Evolutionary conservation across 2,797 vertebrate genomes (phyloP).

Genomic region (Danionella dracula): DNA sequence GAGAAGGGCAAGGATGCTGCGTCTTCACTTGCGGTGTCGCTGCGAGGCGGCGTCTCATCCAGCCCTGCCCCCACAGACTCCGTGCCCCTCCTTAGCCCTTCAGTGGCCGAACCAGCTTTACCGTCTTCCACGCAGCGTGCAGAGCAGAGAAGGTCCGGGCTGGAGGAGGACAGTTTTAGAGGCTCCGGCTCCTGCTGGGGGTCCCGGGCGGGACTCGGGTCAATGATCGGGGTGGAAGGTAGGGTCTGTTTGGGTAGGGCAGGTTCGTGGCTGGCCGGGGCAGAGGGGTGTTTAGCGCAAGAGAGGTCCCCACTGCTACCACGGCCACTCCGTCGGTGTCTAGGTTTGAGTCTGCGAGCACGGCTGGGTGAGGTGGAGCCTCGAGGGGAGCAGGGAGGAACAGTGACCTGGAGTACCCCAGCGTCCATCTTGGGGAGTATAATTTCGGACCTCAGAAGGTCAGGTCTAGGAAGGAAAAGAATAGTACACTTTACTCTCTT

Average conservation of each 20-base stretch:
- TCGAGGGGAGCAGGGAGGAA: constrained; percentile 82
- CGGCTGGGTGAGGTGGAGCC: constrained; percentile 87
- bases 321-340: constrained; percentile 83
- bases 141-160: constrained; percentile 88
- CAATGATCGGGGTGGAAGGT: constrained; percentile 55
- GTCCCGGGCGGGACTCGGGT: constrained; percentile 57
- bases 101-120: constrained; percentile 49
- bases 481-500: too few relatives aligned
- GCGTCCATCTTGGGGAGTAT: constrained; percentile 62
- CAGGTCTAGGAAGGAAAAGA: constrained; percentile 70
- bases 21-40: constrained; percentile 82
- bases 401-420: constrained; percentile 74
- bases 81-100: constrained; percentile 55
- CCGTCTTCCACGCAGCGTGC: constrained; percentile 73
- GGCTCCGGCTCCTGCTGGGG: constrained; percentile 82
- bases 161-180: constrained; percentile 86
- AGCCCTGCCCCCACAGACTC: constrained; percentile 47
- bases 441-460: constrained; percentile 89
- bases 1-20: constrained; percentile 81
- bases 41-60: constrained; percentile 71
- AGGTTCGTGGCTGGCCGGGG: constrained; percentile 61
- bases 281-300: constrained; percentile 66
- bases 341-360: constrained; percentile 83
- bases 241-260: constrained; percentile 53
- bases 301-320: constrained; percentile 84